Base-by-base conservation (phyloP, 2,797 vertebrate genomes). In the Protonibea diacanthus region DNA sequence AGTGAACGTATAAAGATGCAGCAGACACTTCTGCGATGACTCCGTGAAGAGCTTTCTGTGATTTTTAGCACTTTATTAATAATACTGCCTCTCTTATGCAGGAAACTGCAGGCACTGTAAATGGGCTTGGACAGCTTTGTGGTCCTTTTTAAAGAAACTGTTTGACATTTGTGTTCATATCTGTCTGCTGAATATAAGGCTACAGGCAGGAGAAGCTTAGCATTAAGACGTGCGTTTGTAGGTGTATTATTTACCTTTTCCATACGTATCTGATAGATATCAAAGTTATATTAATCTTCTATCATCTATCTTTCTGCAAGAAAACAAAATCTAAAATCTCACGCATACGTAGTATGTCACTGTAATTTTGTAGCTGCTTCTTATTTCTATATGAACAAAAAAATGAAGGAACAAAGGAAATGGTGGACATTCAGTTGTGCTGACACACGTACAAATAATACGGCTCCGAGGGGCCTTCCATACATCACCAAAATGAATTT, bases 401-500 rank as follows among this genome's bases (percentile, higher is more conserved):
- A 55, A 48, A 17, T 58, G 45, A 77, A 78, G 33, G 33, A 77
- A 77, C n/a, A 85, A 81, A 80, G 66, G 40, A 88, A 91, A 74
- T 64, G 42, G 68, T 47, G 61, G 79, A 69, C 69, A 59, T 68
- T 87, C 76, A 63, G 71, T 70, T 86, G 76, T 86, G 84, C 88
- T 91, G 91, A 90, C 81, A 84, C 72, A 75, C 73, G 82, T 84
- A 71, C 87, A 91, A 93, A 90, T 86, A 87, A 82, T 48, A 66
- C 44, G 33, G 40, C 71, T 53, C 53, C 17, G 38, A 76, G 82
- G 83, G 71, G 61, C 29, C 1, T 65, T 75, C 84, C 85, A 90
- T 91, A 76, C 73, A 90, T 92, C 87, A 92, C 76, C 55, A 83
- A 79, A 88, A 93, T 88, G 47, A 86, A 87, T 89, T 87, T 86